These are phyloP conservation scores for Catajapyx aquilonaris DNA, from an alignment of 1,140 invertebrate species.

Conservation along the genomic window DNA sequence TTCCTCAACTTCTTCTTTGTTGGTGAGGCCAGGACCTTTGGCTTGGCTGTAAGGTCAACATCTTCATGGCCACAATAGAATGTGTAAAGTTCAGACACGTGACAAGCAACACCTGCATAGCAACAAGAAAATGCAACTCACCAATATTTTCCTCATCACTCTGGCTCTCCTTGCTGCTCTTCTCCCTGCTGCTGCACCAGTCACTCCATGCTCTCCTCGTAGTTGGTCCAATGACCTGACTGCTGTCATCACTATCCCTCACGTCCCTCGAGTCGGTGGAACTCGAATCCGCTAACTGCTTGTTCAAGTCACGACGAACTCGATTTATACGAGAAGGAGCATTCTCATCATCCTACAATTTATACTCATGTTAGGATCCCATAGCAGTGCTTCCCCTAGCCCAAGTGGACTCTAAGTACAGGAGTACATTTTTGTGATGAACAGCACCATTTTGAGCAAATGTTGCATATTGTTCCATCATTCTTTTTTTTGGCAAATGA, in stretches of 20 bases:
- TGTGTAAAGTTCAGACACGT: no score
- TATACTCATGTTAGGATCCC: not conserved
- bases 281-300: slow-evolving; percentile 17
- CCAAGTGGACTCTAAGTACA: not conserved
- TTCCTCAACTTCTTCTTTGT: slow-evolving; percentile 21
- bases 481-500: no score
- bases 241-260: slow-evolving; percentile 14
- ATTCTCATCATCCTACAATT: slow-evolving; percentile 14
- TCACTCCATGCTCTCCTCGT: slow-evolving; percentile 52
- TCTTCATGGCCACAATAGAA: slow-evolving; percentile 16
- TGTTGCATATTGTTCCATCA: no score
- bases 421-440: no score
- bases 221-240: slow-evolving; percentile 33
- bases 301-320: slow-evolving; percentile 19
- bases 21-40: no score
- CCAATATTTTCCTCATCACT: slow-evolving; percentile 24
- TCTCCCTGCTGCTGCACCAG: slow-evolving; percentile 36
- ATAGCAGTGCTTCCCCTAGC: not conserved
- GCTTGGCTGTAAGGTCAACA: not conserved
- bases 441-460: no score
- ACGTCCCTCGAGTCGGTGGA: slow-evolving; percentile 17
- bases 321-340: slow-evolving; percentile 14
- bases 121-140: not conserved
- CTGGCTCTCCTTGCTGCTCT: slow-evolving; percentile 25
- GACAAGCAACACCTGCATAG: no score